Evolutionary conservation across 1,140 invertebrate species (phyloP), one percentile per base, ranked within the genome.

Genomic region (Lepidurus couesii): DNA sequence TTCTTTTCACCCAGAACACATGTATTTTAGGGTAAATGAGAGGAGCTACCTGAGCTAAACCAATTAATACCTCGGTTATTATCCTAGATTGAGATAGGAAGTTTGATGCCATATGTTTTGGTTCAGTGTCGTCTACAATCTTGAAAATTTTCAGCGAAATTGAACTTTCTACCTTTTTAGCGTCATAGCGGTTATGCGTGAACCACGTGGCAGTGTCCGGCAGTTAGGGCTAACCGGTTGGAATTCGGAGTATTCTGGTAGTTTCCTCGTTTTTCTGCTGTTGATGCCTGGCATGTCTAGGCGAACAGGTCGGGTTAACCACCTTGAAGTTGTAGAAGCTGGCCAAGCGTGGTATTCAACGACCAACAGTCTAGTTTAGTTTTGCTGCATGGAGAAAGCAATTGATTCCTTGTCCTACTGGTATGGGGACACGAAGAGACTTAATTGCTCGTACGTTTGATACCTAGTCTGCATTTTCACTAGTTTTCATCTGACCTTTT

Each of bases 161-260:
- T 0, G 24, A n/a, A n/a, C 1, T 73, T 73, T n/a, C 24, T 73
- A n/a, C 3, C 1, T 73, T 73, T n/a, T 2, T 73, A 73, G 65
- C 65, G 44, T 43, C 75, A 75, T 11, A 21, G 75, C 10, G 42
- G 34, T 10, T 42, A 44, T 75, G 34, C 16, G 75, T 75, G n/a
- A 74, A 26, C n/a, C 9, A 74, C n/a, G 73, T 75, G 16, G 6
- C 24, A 42, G 16, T 26, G 42, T 75, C 42, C 74, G 34, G 34
- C 34, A 34, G 34, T 34, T 34, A 34, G 34, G 34, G 34, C 34
- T 1, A 0, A 16, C 16, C 16, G 53, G 16, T 65, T 21, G 5
- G 16, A 65, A 21, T n/a, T 65, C 10, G 53, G 53, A 21, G 53
- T 65, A 65, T 65, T 65, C 53, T n/a, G 53, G 53, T 65, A 65